Evolutionary conservation across 92 coral and sea anemone genomes (phyloP).

Genomic region (Meandrina meandrites): DNA sequence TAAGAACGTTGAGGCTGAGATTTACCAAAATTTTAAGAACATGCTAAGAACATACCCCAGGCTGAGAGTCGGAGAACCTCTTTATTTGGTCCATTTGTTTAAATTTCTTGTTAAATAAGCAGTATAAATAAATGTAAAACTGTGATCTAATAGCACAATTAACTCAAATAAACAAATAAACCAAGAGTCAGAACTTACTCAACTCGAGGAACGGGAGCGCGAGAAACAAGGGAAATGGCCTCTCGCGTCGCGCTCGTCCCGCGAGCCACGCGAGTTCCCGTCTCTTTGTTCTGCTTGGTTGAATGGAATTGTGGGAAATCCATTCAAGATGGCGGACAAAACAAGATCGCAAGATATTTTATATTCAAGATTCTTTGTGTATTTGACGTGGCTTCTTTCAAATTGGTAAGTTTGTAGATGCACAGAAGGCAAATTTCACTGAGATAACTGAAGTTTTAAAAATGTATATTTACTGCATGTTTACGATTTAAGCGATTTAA

Average conservation of each 20-base stretch:
- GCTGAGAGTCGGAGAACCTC: no score
- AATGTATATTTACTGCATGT: neutral
- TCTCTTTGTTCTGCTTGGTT: neutral
- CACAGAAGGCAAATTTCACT: neutral
- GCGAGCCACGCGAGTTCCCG: neutral
- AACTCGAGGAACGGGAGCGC: neutral
- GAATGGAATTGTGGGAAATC: neutral
- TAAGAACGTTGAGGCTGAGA: no score
- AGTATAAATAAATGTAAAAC: no score
- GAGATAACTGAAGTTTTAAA: neutral
- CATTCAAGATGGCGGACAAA: slow-evolving; percentile 29
- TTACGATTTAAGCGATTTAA: no score
- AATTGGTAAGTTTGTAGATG: slow-evolving; percentile 13
- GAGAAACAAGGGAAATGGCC: neutral
- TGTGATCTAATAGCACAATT: no score
- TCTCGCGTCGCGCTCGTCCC: neutral
- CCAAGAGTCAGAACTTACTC: no score
- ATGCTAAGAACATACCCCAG: no score
- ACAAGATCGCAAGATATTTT: neutral
- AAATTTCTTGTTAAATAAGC: no score
- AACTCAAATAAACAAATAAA: no score
- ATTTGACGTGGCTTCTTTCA: slow-evolving; percentile 9
- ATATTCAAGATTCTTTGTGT: neutral
- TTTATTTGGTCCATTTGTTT: no score
- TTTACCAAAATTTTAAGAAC: no score